phyloP scores from a whole-genome alignment of 2,113 vertebrate species.

The Hypanus sabinus region DNA sequence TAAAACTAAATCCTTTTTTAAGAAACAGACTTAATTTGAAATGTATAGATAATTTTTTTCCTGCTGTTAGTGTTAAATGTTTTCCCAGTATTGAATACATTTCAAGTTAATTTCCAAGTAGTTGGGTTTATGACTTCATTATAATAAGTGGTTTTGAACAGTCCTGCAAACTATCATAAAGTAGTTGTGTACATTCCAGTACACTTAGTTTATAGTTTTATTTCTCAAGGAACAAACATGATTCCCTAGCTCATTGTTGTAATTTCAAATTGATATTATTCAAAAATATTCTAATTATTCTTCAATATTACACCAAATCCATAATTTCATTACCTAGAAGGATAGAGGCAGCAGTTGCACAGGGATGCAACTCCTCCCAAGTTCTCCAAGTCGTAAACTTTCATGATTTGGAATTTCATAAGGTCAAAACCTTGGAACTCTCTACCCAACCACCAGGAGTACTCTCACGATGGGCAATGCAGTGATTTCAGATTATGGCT shows the following conservation, averaged over 20 bases:
- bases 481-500: no score
- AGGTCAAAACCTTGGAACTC: no score
- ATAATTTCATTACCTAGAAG: no score
- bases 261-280: not conserved
- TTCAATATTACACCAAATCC: no score
- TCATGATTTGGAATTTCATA: no score
- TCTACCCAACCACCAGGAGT: no score
- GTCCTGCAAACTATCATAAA: not conserved
- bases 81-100: not conserved
- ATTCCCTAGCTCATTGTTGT: not conserved
- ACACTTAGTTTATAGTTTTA: not conserved
- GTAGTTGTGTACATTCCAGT: no score
- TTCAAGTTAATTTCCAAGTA: not conserved
- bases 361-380: no score
- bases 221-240: not conserved
- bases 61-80: not conserved
- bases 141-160: not conserved
- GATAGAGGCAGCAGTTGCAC: no score
- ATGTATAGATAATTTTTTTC: not conserved
- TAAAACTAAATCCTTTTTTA: conserved; percentile 14
- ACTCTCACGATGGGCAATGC: no score
- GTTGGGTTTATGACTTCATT: not conserved
- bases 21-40: not conserved
- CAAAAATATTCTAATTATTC: no score
- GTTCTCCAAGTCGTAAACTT: no score